Percentiles rank a stretch among this genome's conserved stretches.
Conservation (phyloP, 1,140 invertebrate genomes). For the Aphelenchoides besseyi region DNA sequence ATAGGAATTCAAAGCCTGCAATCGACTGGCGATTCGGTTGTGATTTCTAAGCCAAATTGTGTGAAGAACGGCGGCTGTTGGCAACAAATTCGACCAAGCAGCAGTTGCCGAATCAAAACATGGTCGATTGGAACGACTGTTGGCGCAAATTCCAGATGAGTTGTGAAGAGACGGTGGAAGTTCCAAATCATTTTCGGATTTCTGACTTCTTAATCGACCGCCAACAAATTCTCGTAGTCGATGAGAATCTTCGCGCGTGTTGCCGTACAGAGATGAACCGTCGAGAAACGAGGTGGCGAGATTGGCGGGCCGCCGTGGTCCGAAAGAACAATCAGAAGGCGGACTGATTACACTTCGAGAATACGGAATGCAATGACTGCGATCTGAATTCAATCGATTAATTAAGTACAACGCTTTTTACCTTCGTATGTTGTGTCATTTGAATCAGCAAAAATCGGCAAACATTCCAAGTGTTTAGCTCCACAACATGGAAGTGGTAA, state of each 20-base stretch:
- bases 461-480: constrained; percentile 46
- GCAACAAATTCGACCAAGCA: constrained; percentile 78
- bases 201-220: constrained; percentile 54
- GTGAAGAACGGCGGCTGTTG: constrained; percentile 77
- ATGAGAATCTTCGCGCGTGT: constrained; percentile 66
- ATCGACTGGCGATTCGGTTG: constrained; percentile 50
- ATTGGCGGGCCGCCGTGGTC: constrained; percentile 84
- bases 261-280: constrained; percentile 79
- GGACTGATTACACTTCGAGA: constrained; percentile 43
- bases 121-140: constrained; percentile 26
- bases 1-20: constrained; percentile 75
- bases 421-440: constrained; percentile 40
- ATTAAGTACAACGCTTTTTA: neutral
- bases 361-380: constrained; percentile 54
- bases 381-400: constrained; percentile 20
- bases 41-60: constrained; percentile 78
- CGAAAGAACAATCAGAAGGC: constrained; percentile 63
- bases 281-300: constrained; percentile 86
- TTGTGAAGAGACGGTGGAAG: constrained; percentile 20
- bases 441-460: constrained; percentile 40
- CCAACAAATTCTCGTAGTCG: constrained; percentile 66
- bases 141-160: constrained; percentile 14
- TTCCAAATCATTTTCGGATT: constrained; percentile 5
- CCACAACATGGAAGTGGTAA: constrained; percentile 48
- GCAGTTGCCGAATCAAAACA: constrained; percentile 69